phyloP scores from a whole-genome alignment of 2,888 invertebrate species.

The Mimachlamys varia region DNA sequence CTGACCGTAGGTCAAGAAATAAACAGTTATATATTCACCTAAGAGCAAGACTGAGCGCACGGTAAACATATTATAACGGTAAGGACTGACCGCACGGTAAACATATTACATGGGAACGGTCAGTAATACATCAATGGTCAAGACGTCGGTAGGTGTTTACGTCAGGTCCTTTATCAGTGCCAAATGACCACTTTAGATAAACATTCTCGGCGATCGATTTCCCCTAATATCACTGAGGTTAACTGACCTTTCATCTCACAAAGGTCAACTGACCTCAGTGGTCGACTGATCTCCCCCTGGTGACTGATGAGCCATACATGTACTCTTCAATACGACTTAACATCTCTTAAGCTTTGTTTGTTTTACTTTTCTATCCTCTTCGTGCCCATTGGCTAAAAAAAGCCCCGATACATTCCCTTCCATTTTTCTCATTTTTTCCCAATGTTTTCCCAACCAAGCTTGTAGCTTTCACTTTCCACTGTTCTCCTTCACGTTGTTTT shows the following conservation, averaged over 20 bases:
- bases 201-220: background rate
- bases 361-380: background rate
- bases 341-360: background rate
- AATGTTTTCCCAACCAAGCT: no score
- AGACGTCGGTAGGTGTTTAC: background rate
- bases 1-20: background rate
- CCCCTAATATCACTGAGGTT: background rate
- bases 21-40: background rate
- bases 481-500: no score
- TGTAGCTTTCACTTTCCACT: no score
- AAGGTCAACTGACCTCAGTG: background rate
- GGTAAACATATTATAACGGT: constrained; percentile 9
- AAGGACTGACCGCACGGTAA: background rate
- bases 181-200: constrained; percentile 7
- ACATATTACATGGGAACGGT: background rate
- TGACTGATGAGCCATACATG: no score
- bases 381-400: background rate
- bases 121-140: background rate
- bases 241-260: background rate
- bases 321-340: no score
- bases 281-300: no score
- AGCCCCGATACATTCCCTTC: no score
- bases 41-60: background rate
- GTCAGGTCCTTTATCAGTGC: background rate
- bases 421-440: no score